These are phyloP conservation scores for Portevinia maculata DNA, from an alignment of 2,888 invertebrate genomes.

Conservation along the genomic window DNA sequence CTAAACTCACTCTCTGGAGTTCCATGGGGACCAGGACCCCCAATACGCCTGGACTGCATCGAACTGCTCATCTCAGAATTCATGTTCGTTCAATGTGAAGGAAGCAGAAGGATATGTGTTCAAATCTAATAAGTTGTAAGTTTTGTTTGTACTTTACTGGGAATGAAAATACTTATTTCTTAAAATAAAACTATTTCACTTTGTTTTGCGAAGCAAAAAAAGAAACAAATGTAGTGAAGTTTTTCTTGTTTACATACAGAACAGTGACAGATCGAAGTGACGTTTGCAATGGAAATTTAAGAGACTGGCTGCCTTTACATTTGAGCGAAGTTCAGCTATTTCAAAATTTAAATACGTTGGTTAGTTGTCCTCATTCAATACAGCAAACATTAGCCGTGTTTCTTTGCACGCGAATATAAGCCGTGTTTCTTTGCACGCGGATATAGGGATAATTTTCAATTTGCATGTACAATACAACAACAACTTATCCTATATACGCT, in stretches of 20 bases:
- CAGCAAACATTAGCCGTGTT: too few species aligned
- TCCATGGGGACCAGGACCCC: constrained; percentile 74
- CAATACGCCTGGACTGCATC: constrained; percentile 75
- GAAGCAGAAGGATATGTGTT: constrained; percentile 19
- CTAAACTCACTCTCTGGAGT: constrained; percentile 77
- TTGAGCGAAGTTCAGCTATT: too few species aligned
- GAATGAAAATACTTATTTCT: too few species aligned
- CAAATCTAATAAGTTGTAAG: not conserved
- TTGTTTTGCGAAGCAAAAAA: not conserved
- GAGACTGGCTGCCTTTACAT: not conserved
- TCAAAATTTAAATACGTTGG: too few species aligned
- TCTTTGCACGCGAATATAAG: too few species aligned
- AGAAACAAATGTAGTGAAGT: constrained; percentile 8
- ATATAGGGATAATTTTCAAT: too few species aligned
- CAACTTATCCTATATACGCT: too few species aligned
- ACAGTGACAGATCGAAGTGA: constrained; percentile 15
- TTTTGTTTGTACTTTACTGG: not conserved
- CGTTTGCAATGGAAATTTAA: not conserved
- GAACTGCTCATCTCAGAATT: constrained; percentile 77
- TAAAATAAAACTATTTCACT: too few species aligned
- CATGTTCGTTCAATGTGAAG: constrained; percentile 61
- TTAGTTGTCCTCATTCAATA: too few species aligned
- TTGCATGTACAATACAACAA: too few species aligned
- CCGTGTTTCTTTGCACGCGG: too few species aligned
- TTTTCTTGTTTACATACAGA: constrained; percentile 35